Base-by-base conservation (phyloP, 1,140 invertebrate genomes). In the Caenorhabditis remanei region DNA sequence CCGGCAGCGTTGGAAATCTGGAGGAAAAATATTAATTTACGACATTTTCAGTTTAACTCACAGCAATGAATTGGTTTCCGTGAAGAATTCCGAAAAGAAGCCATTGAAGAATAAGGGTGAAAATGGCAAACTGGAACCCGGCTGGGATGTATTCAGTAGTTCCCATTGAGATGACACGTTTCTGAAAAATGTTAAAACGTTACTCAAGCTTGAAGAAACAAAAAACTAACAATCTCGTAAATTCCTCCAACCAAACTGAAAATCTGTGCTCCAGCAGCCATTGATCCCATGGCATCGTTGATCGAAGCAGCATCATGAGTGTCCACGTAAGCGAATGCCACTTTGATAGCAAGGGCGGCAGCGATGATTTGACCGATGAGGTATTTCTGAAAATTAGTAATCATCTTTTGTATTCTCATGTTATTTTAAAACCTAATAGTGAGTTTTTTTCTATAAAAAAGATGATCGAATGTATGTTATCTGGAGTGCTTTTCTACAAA, bases 61-160 rank as follows among this genome's bases (percentile, higher is more conserved):
- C 92, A 63, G 86, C 85, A 85, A 92, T 93, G 75, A 91, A 91
- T 56, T 87, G 88, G 75, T 92, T 93, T 21, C 87, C 88, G 24
- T 89, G 83, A 21, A 89, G 40, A 32, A 90, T 46, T 19, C 90
- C 91, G 85, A 93, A 92, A 19, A 91, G 48, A 24, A 89, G 79
- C 91, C 91, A 92, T 65, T 92, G 91, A 19, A 90, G 32, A 24
- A 89, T 89, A 2, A 92, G 55, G n/a, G 86, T 61, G 84, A 93
- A 92, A 43, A 92, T 89, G 24, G 89, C 91, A 63, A 90, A 92
- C 75, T 92, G 92, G 21, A 92, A 89, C 24, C 75, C 55, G 16
- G 91, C 90, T 63, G 92, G 91, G 24, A 92, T 90, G 83, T 92
- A 92, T 84, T 92, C 91, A 0, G 90, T 92, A 16, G 90, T 91